phyloP scores from a whole-genome alignment of 2,797 vertebrate species.

The Ispidina picta region DNA sequence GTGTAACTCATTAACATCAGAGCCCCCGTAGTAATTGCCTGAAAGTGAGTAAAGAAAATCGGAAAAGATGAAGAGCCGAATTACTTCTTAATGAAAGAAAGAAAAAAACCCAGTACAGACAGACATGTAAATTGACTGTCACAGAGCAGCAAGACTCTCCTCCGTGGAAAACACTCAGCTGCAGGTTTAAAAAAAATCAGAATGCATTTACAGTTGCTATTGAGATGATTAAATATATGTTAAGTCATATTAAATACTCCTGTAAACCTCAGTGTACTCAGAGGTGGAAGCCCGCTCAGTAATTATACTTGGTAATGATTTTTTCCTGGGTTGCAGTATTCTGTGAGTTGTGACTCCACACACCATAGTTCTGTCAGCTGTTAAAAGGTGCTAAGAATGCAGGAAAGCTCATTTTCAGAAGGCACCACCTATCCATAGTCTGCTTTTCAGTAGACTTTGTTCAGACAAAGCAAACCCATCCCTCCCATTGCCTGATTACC shows the following conservation, averaged over 20 bases:
- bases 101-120: constrained; percentile 48
- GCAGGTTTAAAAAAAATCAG: background rate
- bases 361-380: background rate
- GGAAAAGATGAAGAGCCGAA: constrained; percentile 78
- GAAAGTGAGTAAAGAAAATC: constrained; percentile 79
- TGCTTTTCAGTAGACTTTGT: background rate
- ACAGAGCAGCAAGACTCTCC: constrained; percentile 31
- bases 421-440: background rate
- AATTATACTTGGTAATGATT: background rate
- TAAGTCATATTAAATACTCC: constrained; percentile 18
- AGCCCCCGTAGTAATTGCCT: constrained; percentile 79
- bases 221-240: constrained; percentile 33
- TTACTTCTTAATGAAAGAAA: constrained; percentile 80
- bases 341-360: background rate
- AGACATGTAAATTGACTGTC: constrained; percentile 72
- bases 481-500: background rate
- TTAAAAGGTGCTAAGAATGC: background rate
- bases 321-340: background rate
- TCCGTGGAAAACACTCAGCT: constrained; percentile 59
- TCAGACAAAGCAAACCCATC: background rate
- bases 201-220: constrained; percentile 53
- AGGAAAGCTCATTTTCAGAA: background rate
- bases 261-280: background rate
- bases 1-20: constrained; percentile 82
- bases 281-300: background rate